These are phyloP conservation scores for Fistularia tabacaria DNA, from an alignment of 2,797 vertebrate species.

Conservation along the genomic window DNA sequence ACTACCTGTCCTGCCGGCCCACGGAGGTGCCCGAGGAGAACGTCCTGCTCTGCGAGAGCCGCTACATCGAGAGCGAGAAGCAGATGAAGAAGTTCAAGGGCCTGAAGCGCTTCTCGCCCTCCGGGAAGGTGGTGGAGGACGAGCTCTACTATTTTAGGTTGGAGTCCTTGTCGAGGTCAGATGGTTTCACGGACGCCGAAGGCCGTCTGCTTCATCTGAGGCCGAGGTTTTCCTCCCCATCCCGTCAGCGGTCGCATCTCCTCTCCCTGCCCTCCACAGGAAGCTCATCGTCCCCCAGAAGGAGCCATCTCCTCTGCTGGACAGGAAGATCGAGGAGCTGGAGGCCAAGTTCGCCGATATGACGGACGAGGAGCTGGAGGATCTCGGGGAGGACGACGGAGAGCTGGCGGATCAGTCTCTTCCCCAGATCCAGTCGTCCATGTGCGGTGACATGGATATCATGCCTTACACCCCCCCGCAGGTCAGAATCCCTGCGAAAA, in stretches of 20 bases:
- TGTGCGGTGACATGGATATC: constrained; percentile 87
- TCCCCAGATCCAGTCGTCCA: constrained; percentile 85
- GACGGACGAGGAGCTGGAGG: constrained; percentile 94
- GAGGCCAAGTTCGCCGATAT: constrained; percentile 98
- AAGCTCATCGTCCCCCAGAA: constrained; percentile 98
- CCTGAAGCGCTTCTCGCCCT: constrained; percentile 94
- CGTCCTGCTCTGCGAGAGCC: constrained; percentile 92
- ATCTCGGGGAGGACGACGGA: constrained; percentile 93
- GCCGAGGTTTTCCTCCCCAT: not conserved
- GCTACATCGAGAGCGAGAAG: constrained; percentile 96
- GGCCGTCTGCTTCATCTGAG: too few relatives aligned
- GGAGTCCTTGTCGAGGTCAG: not conserved
- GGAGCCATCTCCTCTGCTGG: constrained; percentile 92
- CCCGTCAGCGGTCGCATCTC: too few relatives aligned
- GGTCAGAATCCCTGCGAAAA: constrained; percentile 69
- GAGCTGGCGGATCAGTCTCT: constrained; percentile 86
- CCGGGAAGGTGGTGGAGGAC: constrained; percentile 96
- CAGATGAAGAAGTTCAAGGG: constrained; percentile 99
- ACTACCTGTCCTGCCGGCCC: constrained; percentile 95
- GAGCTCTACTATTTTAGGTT: constrained; percentile 98
- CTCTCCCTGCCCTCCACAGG: constrained; percentile 61
- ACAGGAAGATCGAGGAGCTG: constrained; percentile 94
- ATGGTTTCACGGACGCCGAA: too few relatives aligned
- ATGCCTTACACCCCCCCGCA: constrained; percentile 93
- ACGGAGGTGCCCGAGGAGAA: constrained; percentile 85